These are phyloP conservation scores for Phoxinus dragarum DNA, from an alignment of 2,797 vertebrate species.

Conservation along the genomic window DNA sequence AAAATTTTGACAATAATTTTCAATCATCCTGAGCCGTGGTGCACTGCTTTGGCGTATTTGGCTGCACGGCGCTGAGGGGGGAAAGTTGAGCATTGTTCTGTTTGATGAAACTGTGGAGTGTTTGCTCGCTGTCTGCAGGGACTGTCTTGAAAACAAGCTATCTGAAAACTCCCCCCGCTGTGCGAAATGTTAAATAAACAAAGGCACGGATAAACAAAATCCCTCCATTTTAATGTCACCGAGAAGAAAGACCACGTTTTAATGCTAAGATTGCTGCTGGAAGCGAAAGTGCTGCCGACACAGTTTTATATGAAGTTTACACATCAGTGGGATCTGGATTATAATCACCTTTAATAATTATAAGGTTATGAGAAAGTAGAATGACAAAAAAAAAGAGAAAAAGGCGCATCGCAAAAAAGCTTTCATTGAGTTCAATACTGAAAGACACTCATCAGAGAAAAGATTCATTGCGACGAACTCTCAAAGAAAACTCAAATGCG, in stretches of 20 bases:
- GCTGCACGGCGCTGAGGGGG: constrained; percentile 77
- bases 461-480: neutral
- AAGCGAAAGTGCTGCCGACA: constrained; percentile 67
- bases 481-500: constrained; percentile 17
- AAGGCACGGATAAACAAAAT: constrained; percentile 86
- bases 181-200: constrained; percentile 88
- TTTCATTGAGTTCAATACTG: neutral
- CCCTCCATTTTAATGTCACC: constrained; percentile 85
- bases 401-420: neutral
- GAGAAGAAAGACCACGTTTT: constrained; percentile 83
- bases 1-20: constrained; percentile 82
- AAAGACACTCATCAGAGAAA: neutral
- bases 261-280: constrained; percentile 73
- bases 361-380: constrained; percentile 51
- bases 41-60: constrained; percentile 78
- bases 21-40: constrained; percentile 81
- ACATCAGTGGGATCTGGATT: constrained; percentile 63
- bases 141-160: constrained; percentile 86
- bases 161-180: constrained; percentile 83
- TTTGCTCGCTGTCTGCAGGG: constrained; percentile 87
- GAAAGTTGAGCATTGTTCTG: constrained; percentile 85
- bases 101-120: constrained; percentile 86
- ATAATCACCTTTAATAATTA: constrained; percentile 69
- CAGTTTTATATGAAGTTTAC: constrained; percentile 75
- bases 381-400: constrained; percentile 43